Conservation (phyloP, 2,888 invertebrate genomes). For the Volucella zonaria region DNA sequence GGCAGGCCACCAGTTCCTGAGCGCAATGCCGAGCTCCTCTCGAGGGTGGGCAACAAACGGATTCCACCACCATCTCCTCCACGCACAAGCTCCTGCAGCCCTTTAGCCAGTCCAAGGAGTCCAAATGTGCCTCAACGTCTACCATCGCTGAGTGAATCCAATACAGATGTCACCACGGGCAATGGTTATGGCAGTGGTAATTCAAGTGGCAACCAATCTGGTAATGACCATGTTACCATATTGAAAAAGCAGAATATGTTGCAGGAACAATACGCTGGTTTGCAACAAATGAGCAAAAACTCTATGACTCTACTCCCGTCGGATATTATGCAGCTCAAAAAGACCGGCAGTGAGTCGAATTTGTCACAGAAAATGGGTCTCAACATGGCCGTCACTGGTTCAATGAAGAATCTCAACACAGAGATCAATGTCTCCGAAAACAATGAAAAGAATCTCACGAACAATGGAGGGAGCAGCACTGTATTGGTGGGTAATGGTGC, state of each 20-base stretch:
- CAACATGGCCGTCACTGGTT: conserved; percentile 83
- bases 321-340: conserved; percentile 85
- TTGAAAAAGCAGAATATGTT: conserved; percentile 93
- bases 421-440: conserved; percentile 76
- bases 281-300: conserved; percentile 93
- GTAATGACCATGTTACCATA: conserved; percentile 89
- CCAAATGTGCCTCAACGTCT: conserved; percentile 86
- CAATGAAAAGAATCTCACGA: conserved; percentile 77
- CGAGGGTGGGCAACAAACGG: conserved; percentile 88
- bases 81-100: conserved; percentile 94
- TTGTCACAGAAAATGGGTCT: conserved; percentile 92
- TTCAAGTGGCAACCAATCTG: conserved; percentile 90
- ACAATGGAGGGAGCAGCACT: conserved; percentile 75
- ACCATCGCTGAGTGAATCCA: conserved; percentile 82
- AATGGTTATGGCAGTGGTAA: conserved; percentile 83
- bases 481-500: conserved; percentile 59
- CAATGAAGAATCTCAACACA: conserved; percentile 78
- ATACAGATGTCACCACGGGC: conserved; percentile 74
- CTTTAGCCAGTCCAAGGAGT: conserved; percentile 92
- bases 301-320: conserved; percentile 87
- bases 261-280: conserved; percentile 94
- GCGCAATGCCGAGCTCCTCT: conserved; percentile 90
- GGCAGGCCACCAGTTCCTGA: conserved; percentile 92
- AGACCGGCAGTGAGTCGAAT: conserved; percentile 94
- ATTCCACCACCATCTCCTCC: conserved; percentile 96